Percentiles rank a stretch among this genome's conserved stretches.
phyloP scores from a whole-genome alignment of 2,113 vertebrate species.

The Trematomus loennbergii region DNA sequence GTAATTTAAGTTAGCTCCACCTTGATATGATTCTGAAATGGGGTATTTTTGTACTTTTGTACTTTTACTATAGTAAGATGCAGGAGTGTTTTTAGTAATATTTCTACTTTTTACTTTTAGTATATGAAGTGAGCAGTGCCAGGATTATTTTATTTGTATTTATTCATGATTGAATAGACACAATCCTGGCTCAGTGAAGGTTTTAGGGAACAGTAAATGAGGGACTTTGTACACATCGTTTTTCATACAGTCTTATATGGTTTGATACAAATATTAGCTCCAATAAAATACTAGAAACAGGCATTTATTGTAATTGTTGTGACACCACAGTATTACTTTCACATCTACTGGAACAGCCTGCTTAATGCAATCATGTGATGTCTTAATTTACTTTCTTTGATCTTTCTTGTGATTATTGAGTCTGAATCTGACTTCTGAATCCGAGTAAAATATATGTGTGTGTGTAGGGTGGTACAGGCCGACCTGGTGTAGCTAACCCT shows the following conservation, averaged over 20 bases:
- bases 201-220: conserved; percentile 66
- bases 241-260: conserved; percentile 66
- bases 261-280: conserved; percentile 31
- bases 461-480: conserved; percentile 87
- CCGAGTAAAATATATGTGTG: too few species aligned
- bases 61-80: too few species aligned
- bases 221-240: conserved; percentile 67
- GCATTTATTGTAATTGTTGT: conserved; percentile 2
- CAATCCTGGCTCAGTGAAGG: conserved; percentile 39
- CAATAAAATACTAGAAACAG: conserved; percentile 14
- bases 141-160: conserved; percentile 57
- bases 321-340: conserved; percentile 39
- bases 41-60: too few species aligned
- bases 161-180: conserved; percentile 65
- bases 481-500: conserved; percentile 70
- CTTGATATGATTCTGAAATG: too few species aligned
- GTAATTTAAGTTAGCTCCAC: too few species aligned
- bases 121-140: conserved; percentile 40
- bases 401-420: conserved; percentile 14
- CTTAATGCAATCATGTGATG: conserved; percentile 1
- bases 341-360: conserved; percentile 16
- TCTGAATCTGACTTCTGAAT: background rate
- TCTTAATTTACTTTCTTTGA: background rate
- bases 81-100: too few species aligned
- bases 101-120: background rate